Percentiles rank a stretch among this genome's conserved stretches.
Conservation (phyloP, 2,797 vertebrate genomes). For the Crypturellus tataupa region DNA sequence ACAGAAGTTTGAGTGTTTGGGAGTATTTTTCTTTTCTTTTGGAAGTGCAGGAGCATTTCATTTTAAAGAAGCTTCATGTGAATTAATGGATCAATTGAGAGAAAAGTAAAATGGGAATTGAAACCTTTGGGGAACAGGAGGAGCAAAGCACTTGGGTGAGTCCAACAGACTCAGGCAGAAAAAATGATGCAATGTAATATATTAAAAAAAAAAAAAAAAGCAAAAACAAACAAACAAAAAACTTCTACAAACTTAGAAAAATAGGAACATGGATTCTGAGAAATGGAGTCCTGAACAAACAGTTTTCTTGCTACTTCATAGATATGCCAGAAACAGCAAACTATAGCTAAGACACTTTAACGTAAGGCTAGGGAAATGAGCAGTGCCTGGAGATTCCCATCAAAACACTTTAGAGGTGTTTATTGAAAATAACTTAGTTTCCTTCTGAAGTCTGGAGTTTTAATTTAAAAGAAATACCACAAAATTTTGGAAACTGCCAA, state of each 20-base stretch:
- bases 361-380: background rate
- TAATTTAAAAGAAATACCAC: background rate
- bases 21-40: background rate
- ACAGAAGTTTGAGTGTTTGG: background rate
- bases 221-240: background rate
- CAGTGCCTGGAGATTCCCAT: background rate
- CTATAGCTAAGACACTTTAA: background rate
- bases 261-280: accelerated
- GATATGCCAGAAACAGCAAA: background rate
- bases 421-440: background rate
- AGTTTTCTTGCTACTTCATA: background rate
- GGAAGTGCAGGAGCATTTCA: background rate
- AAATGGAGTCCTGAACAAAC: background rate
- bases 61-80: background rate
- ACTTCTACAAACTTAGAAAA: background rate
- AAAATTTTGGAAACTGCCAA: background rate
- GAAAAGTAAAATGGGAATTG: background rate
- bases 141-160: background rate
- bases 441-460: background rate
- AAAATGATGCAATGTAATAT: background rate
- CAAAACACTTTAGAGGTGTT: background rate
- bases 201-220: background rate
- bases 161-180: background rate
- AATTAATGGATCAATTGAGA: background rate
- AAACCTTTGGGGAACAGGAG: background rate